Evolutionary conservation across 2,113 vertebrate genomes (phyloP).

Genomic region (Lanius ludovicianus): DNA sequence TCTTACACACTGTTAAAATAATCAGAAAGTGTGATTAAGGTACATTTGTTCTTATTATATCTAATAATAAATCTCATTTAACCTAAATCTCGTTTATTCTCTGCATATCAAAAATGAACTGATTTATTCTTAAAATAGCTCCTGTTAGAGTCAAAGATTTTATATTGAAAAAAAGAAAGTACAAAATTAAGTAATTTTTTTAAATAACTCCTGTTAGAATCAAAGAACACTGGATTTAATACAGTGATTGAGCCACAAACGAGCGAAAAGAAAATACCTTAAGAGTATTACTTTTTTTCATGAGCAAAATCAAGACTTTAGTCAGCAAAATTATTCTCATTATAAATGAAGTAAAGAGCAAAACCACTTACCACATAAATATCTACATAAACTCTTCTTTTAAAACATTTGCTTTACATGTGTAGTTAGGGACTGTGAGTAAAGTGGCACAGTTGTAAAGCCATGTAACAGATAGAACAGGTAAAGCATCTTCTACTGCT

Average conservation of each 20-base stretch:
- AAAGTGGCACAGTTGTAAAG: neutral
- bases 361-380: neutral
- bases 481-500: neutral
- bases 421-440: neutral
- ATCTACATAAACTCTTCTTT: neutral
- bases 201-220: neutral
- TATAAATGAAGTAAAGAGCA: neutral
- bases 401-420: neutral
- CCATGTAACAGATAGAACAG: neutral
- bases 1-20: neutral
- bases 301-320: neutral
- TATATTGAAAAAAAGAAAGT: neutral
- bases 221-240: neutral
- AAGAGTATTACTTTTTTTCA: neutral
- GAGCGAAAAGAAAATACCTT: neutral
- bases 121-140: neutral
- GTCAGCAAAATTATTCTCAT: neutral
- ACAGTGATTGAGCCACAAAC: neutral
- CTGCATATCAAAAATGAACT: neutral
- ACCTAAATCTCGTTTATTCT: neutral
- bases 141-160: neutral
- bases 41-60: neutral
- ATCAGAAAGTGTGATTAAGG: neutral
- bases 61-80: neutral
- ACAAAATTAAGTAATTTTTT: neutral